phyloP scores from a whole-genome alignment of 2,797 vertebrate species.

The Danio jaintianensis region DNA sequence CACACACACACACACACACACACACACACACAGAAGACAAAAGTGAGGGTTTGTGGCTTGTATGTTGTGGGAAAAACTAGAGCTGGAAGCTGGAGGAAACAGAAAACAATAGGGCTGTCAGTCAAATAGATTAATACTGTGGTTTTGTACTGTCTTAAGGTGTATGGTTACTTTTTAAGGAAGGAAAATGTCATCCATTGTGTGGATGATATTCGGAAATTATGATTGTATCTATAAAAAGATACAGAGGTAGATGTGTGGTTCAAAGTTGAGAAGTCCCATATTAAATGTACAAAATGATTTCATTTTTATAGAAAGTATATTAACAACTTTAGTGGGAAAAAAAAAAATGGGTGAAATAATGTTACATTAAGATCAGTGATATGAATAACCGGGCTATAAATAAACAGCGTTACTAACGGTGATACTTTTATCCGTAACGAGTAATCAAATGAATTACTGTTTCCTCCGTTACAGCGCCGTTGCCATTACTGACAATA shows the following conservation, averaged over 20 bases:
- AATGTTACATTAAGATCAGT: too few relatives aligned
- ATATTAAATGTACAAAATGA: too few relatives aligned
- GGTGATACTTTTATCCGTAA: too few relatives aligned
- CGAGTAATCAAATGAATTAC: too few relatives aligned
- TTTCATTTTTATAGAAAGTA: too few relatives aligned
- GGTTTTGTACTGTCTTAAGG: background rate
- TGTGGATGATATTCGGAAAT: background rate
- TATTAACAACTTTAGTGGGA: too few relatives aligned
- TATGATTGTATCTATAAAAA: background rate
- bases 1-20: background rate
- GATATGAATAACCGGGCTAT: too few relatives aligned
- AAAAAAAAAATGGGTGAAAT: too few relatives aligned
- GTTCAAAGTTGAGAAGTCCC: too few relatives aligned
- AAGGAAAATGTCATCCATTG: background rate
- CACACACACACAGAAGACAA: background rate
- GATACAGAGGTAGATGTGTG: background rate
- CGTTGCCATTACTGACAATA: too few relatives aligned
- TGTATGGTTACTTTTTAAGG: background rate
- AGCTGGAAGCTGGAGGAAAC: slow-evolving; percentile 10
- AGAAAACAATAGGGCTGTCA: slow-evolving; percentile 41
- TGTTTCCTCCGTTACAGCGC: too few relatives aligned
- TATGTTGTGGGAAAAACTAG: slow-evolving; percentile 17
- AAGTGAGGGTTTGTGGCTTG: background rate
- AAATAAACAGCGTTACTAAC: too few relatives aligned
- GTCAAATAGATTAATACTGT: background rate